Base-by-base conservation (phyloP, 2,113 vertebrate genomes). In the Alligator mississippiensis region DNA sequence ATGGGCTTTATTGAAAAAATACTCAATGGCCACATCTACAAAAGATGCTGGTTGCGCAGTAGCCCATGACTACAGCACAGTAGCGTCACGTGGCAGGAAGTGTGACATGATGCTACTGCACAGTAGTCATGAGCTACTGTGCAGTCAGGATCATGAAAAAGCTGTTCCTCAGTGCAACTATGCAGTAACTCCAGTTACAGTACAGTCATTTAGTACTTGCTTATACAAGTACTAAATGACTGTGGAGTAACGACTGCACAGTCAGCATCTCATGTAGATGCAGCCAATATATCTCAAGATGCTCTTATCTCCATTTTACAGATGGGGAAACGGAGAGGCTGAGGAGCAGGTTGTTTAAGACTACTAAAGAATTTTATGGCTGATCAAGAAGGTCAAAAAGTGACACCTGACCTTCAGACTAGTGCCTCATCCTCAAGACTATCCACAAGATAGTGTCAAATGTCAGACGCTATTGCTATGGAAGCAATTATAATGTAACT, bases 381-480 rank as follows among this genome's bases (percentile, higher is more conserved):
- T 38, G 21, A 47, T 74, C 34, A 70, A 92, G 77, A 4, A 66
- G 18, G 80, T 15, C 4, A 27, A 7, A 90, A 25, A 6, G 4
- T 47, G 38, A 7, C 88, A 64, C 3, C 1, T 84, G 64, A 34
- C 64, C 82, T 92, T 61, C 21, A 16, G 61, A 13, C 0, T 0
- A 90, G 3, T 59, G 13, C 18, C 8, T 90, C 86, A 85, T 82
- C 13, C 60, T 14, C 22, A 38, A 47, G 18, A 22, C 21, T 34
- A 72, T 22, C 12, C 90, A 90, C 84, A 75, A 18, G 5, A 38
- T 22, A 84, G 25, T 19, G 5, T 89, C 30, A 96, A 95, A 87
- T 77, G 89, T 59, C 38, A 85, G 60, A 88, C 62, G 87, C 95
- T 76, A 93, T 96, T 96, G 93, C 82, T 28, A 61, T 91, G 38